Evolutionary conservation across 2,113 vertebrate species (phyloP).

Genomic region (Myocastor coypus): DNA sequence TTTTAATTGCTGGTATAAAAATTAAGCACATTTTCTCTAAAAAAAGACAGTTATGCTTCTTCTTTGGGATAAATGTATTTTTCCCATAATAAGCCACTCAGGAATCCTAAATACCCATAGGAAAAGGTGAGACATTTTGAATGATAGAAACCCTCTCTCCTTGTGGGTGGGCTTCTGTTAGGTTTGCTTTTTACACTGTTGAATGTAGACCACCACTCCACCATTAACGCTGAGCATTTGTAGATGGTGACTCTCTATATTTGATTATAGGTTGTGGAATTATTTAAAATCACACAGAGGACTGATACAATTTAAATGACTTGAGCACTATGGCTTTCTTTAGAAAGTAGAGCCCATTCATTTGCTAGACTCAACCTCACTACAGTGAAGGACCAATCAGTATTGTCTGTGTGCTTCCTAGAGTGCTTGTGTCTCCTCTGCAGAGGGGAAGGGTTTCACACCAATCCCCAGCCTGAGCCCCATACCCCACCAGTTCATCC

Average conservation of each 20-base stretch:
- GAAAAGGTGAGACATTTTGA: not conserved
- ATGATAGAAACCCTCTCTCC: not conserved
- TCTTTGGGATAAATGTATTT: not conserved
- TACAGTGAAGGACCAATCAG: constrained; percentile 31
- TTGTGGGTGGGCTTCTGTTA: not conserved
- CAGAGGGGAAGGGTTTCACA: not conserved
- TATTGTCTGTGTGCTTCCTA: constrained; percentile 17
- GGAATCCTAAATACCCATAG: not conserved
- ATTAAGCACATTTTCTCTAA: not conserved
- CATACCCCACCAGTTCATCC: not conserved
- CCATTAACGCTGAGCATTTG: not conserved
- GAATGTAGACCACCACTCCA: not conserved
- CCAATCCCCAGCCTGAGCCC: constrained; percentile 39
- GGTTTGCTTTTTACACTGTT: not conserved
- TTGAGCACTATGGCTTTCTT: constrained; percentile 37
- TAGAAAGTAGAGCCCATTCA: constrained; percentile 42
- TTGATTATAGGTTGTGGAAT: constrained; percentile 63
- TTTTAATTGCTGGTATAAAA: constrained; percentile 31
- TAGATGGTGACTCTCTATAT: not conserved
- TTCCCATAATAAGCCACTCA: constrained; percentile 1
- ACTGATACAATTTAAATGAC: not conserved
- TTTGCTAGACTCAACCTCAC: constrained; percentile 32
- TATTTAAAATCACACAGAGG: constrained; percentile 45
- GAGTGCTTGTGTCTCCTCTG: not conserved
- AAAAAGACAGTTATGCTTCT: constrained; percentile 15